Evolutionary conservation across 2,113 vertebrate species (phyloP).

Genomic region (Pachyramphus minor): DNA sequence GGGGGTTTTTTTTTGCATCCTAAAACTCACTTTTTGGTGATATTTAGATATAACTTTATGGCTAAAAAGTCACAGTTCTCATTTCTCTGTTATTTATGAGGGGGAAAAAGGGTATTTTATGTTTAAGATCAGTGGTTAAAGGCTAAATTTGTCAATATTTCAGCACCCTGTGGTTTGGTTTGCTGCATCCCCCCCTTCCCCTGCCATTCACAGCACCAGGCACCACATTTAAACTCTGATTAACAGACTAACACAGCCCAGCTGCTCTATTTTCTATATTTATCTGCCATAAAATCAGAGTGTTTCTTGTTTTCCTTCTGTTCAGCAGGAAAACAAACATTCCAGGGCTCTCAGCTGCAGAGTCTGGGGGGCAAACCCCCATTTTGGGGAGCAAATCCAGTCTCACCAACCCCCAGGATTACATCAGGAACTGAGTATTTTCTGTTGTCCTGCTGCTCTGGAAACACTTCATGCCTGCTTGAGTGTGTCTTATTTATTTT

Average conservation of each 20-base stretch:
- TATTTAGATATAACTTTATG: background rate
- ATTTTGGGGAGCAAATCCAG: background rate
- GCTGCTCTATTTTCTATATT: background rate
- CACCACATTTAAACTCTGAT: background rate
- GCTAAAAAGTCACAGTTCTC: background rate
- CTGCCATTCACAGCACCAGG: background rate
- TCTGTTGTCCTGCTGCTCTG: background rate
- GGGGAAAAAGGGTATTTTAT: background rate
- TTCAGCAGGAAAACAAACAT: background rate
- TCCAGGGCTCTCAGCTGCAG: background rate
- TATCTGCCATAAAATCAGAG: background rate
- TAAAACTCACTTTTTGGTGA: background rate
- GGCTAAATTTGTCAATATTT: background rate
- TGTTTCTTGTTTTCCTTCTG: too few species aligned
- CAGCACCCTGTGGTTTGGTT: background rate
- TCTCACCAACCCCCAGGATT: accelerated
- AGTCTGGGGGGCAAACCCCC: background rate
- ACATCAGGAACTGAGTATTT: background rate
- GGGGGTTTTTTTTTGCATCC: background rate
- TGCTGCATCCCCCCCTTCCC: background rate
- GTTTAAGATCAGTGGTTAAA: background rate
- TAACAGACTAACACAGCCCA: background rate
- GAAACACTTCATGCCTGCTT: background rate
- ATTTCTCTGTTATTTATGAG: background rate
- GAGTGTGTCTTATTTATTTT: background rate